phyloP scores from a whole-genome alignment of 2,113 vertebrate genomes.

The Penelope pileata region DNA sequence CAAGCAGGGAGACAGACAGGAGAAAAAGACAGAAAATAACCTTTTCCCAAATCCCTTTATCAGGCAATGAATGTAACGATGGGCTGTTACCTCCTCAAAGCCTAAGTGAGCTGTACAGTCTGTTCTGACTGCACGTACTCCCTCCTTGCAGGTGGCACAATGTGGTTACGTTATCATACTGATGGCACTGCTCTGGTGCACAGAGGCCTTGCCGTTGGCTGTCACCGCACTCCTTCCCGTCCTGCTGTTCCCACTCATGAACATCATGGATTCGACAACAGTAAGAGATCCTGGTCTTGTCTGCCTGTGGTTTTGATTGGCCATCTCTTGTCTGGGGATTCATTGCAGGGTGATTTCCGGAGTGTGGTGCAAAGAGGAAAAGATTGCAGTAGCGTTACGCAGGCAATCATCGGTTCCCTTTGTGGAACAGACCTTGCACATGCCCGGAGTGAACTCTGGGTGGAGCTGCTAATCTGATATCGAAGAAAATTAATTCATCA shows the following conservation, averaged over 20 bases:
- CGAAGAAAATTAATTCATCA: neutral
- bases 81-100: neutral
- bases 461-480: slow-evolving; percentile 1
- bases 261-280: slow-evolving; percentile 85
- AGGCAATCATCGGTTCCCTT: neutral
- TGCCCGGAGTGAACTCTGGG: neutral
- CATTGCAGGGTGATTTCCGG: neutral
- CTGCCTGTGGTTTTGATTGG: neutral
- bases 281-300: slow-evolving; percentile 69
- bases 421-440: neutral
- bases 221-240: slow-evolving; percentile 89
- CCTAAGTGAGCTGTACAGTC: neutral
- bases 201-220: slow-evolving; percentile 89
- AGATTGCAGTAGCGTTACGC: neutral
- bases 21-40: neutral
- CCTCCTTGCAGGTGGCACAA: slow-evolving; percentile 78
- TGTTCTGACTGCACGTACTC: neutral
- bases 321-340: neutral
- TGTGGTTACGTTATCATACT: slow-evolving; percentile 89
- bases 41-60: neutral
- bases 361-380: neutral
- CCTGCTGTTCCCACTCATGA: slow-evolving; percentile 90
- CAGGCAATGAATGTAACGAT: neutral
- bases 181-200: slow-evolving; percentile 94
- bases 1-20: neutral